Base-by-base conservation (phyloP, 2,888 invertebrate genomes). In the Eupelmus urozonus region DNA sequence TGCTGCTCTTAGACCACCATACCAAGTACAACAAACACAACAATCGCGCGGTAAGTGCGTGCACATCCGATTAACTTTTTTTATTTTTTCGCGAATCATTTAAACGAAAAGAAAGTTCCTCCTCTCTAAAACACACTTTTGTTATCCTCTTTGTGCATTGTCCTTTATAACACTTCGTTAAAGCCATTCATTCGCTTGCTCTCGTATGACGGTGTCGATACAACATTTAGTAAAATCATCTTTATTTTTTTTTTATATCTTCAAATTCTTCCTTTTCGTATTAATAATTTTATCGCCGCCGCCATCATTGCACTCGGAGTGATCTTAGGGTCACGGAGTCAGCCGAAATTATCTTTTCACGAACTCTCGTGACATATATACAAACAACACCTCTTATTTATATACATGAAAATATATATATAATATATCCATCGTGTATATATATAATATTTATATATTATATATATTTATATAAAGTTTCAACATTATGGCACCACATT, bases 331-430 rank as follows among this genome's bases (percentile, higher is more conserved):
- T 67, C 78, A 59, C 78, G 73, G 25, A 63, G 69, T 16, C 20
- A 11, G 51, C 25, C 49, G 29, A 18, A 70, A 65, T 55, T 51
- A 53, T 62, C 45, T 5, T 18, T 29, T 20, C 40, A 23, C 45
- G 23, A 25, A 34, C 53, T 71, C 70, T 42, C 76, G 72, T 71
- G 76, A 74, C 87, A 86, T 89, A 89, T 89, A 89, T 89, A 89
- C 88, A 89, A 89, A 88, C 88, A 89, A 89, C 88, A 88, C 88
- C 87, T 83, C 80, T 82, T 78, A 84, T 85, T 88, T 89, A 88
- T 88, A 88, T 76, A 76, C 65, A 76, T 59, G 63, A 73, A 71
- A 73, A 82, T 81, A 82, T 82, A 82, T 81, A 79, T 77, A 73
- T 78, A 82, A 82, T 69, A 82, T 82, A 82, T 76, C 75, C 79